Percentiles rank a stretch among this genome's conserved stretches.
phyloP scores from a whole-genome alignment of 1,140 invertebrate genomes.

The Parasteatoda tepidariorum region DNA sequence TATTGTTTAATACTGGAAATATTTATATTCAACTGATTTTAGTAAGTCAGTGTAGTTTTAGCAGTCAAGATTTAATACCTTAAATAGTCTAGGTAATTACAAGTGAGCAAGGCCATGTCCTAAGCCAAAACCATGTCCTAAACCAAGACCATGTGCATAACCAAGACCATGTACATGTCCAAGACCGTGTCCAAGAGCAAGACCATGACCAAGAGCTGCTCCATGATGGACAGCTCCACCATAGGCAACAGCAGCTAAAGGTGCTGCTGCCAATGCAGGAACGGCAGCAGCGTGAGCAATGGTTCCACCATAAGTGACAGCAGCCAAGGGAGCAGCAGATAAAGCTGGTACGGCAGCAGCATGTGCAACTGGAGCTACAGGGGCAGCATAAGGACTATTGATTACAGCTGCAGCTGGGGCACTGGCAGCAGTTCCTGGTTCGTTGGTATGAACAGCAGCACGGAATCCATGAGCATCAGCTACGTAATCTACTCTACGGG shows the following conservation, averaged over 20 bases:
- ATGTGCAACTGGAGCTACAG: constrained; percentile 23
- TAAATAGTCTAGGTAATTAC: no score
- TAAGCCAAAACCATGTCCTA: background rate
- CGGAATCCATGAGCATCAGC: constrained; percentile 57
- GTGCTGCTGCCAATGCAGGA: background rate
- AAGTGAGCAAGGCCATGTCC: background rate
- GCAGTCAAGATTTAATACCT: no score
- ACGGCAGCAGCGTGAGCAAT: background rate
- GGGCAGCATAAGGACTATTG: background rate
- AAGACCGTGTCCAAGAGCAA: background rate
- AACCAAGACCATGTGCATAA: background rate
- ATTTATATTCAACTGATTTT: no score
- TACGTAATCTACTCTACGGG: constrained; percentile 55
- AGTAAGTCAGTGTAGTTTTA: no score
- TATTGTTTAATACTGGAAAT: no score
- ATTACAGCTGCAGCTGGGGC: constrained; percentile 20
- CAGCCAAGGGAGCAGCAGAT: background rate
- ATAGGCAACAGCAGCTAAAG: background rate
- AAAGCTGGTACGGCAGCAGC: background rate
- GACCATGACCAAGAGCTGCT: background rate
- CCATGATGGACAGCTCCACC: background rate
- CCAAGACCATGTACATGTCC: background rate
- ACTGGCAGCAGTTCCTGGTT: constrained; percentile 32
- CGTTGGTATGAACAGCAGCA: constrained; percentile 31
- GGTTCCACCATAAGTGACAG: background rate